Conservation (phyloP, 2,113 vertebrate species). For the Puma concolor region DNA sequence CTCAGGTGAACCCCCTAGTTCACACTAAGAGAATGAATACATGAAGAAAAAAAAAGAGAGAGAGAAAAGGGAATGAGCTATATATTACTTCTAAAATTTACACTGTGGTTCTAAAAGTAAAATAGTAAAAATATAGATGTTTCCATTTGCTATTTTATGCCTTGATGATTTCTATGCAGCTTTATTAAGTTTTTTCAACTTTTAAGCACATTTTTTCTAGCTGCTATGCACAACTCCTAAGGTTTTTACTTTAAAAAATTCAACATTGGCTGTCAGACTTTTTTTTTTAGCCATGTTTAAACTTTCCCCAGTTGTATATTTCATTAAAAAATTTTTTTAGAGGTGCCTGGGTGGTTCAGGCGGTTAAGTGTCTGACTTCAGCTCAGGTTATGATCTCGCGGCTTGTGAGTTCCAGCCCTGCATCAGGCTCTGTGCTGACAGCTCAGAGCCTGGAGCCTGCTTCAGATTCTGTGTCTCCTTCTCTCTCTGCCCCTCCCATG, state of each 20-base stretch:
- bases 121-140: neutral
- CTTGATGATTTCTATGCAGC: neutral
- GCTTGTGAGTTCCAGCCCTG: too few relatives aligned
- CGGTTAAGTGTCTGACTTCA: too few relatives aligned
- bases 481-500: too few relatives aligned
- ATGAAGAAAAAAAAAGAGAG: neutral
- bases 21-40: neutral
- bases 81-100: neutral
- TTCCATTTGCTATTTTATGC: neutral
- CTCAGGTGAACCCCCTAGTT: neutral
- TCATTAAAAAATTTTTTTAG: neutral
- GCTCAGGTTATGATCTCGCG: too few relatives aligned
- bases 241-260: neutral
- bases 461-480: too few relatives aligned
- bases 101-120: neutral
- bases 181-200: neutral
- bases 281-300: neutral
- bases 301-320: neutral
- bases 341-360: too few relatives aligned
- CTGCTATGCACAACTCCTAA: neutral
- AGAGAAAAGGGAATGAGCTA: neutral
- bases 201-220: neutral
- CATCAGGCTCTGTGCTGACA: too few relatives aligned
- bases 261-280: neutral
- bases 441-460: too few relatives aligned